Percentiles rank a stretch among this genome's conserved stretches.
Evolutionary conservation across 35 echinoderm and acorn worm species (phyloP).

Genomic region (Hemicentrotus pulcherrimus): DNA sequence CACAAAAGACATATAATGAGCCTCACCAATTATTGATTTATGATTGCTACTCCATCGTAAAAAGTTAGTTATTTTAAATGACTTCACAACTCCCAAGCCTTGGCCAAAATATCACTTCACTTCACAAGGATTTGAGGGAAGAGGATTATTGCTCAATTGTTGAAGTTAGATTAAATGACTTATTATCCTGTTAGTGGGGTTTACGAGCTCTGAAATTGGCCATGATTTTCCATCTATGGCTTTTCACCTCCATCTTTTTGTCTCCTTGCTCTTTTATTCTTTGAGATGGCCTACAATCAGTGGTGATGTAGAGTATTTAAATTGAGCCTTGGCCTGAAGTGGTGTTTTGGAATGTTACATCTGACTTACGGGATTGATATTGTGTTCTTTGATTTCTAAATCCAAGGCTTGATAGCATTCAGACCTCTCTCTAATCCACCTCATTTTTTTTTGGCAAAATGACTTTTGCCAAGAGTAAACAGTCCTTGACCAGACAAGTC

Average conservation of each 20-base stretch:
- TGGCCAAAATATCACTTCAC: neutral
- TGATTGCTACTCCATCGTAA: neutral
- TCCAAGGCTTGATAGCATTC: neutral
- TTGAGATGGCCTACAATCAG: neutral
- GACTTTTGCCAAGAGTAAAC: neutral
- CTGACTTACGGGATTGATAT: neutral
- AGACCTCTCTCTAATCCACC: neutral
- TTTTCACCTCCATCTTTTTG: neutral
- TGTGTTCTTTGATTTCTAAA: neutral
- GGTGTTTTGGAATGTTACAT: neutral
- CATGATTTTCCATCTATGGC: neutral
- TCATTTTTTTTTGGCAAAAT: neutral
- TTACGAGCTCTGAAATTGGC: constrained; percentile 10
- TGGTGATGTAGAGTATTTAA: neutral
- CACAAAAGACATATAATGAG: neutral
- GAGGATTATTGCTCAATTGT: neutral
- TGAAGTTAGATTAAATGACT: neutral
- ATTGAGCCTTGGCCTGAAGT: neutral
- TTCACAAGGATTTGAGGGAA: neutral
- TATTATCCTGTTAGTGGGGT: neutral
- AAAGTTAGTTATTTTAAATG: neutral
- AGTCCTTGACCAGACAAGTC: neutral
- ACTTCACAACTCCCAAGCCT: neutral
- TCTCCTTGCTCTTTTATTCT: neutral
- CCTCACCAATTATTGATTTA: neutral